Percentiles rank a stretch among this genome's conserved stretches.
Conservation (phyloP, 1,140 invertebrate genomes). For the Ganaspis sp. region DNA sequence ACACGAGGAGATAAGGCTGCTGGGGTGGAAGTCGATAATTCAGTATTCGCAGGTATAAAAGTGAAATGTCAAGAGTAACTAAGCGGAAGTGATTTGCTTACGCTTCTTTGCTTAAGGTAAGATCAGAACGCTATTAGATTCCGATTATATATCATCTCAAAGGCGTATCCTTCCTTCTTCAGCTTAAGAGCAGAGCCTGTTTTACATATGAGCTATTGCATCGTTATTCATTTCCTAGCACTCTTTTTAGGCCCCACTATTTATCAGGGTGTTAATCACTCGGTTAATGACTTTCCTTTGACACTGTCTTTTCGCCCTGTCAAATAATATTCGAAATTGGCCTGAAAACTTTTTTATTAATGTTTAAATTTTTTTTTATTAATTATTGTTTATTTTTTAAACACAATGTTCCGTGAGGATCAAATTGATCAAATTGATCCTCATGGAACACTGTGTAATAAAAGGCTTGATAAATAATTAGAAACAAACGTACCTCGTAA, state of each 20-base stretch:
- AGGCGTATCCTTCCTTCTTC: background rate
- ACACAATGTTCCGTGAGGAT: no score
- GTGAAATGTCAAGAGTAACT: constrained; percentile 27
- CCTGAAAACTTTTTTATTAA: no score
- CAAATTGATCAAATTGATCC: no score
- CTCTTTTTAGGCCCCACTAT: background rate
- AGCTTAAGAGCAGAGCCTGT: background rate
- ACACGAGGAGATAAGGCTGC: constrained; percentile 6
- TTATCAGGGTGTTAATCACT: background rate
- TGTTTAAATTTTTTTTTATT: no score
- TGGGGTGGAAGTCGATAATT: constrained; percentile 18
- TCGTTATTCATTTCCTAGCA: constrained; percentile 2
- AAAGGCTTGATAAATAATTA: no score
- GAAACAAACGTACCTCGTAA: no score
- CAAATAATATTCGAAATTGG: no score
- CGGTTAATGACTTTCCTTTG: background rate
- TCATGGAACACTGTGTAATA: no score
- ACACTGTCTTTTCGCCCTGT: no score
- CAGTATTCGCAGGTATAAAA: constrained; percentile 18
- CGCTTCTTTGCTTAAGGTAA: constrained; percentile 20
- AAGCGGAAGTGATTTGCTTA: constrained; percentile 30
- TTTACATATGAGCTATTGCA: background rate
- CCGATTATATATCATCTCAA: constrained; percentile 16
- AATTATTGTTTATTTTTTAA: no score
- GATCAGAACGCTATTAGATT: constrained; percentile 20